phyloP scores from a whole-genome alignment of 2,797 vertebrate genomes.

The Cyprinodon diabolis region DNA sequence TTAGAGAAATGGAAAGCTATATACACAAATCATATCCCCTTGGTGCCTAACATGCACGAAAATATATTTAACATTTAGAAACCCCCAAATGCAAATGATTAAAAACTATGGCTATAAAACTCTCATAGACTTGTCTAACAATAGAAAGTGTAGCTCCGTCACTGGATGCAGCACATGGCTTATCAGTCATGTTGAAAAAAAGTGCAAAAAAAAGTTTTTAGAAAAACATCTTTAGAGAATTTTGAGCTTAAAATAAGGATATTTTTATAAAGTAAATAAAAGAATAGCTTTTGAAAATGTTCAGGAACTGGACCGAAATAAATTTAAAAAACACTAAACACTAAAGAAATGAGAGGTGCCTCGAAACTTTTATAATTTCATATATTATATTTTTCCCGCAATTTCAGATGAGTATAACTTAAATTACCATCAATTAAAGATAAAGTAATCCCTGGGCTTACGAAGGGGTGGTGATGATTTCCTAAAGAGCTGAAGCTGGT shows the following conservation, averaged over 20 bases:
- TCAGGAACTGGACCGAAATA: too few relatives aligned
- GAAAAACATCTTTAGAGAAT: background rate
- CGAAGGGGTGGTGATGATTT: conserved; percentile 16
- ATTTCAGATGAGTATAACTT: background rate
- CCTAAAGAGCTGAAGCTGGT: conserved; percentile 38
- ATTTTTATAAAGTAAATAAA: background rate
- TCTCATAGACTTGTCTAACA: too few relatives aligned
- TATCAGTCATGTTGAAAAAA: too few relatives aligned
- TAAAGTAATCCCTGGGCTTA: background rate
- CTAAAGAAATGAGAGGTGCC: background rate
- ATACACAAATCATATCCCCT: too few relatives aligned
- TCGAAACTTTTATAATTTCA: background rate
- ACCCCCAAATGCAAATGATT: too few relatives aligned
- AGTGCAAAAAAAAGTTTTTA: too few relatives aligned
- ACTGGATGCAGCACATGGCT: too few relatives aligned
- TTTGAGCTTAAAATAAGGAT: background rate
- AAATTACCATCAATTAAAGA: background rate
- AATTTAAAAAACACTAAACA: background rate
- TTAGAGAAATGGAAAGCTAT: too few relatives aligned
- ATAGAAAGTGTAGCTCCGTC: too few relatives aligned
- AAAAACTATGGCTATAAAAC: too few relatives aligned
- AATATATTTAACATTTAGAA: too few relatives aligned
- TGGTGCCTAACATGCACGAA: too few relatives aligned
- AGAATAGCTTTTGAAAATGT: background rate
- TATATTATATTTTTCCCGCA: background rate